Percentiles rank a stretch among this genome's conserved stretches.
Evolutionary conservation across 2,888 invertebrate species (phyloP).

Genomic region (Rhamphomyia laevipes): DNA sequence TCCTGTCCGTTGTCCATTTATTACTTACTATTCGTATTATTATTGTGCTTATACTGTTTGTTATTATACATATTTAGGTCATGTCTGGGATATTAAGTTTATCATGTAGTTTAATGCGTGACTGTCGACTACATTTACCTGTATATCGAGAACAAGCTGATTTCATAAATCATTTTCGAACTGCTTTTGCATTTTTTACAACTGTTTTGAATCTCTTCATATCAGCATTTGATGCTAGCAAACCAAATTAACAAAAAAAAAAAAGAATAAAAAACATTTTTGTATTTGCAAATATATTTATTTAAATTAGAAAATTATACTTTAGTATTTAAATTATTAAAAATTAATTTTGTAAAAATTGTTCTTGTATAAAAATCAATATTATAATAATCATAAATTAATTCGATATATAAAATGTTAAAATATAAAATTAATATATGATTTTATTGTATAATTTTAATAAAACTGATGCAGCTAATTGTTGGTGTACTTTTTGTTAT

Average conservation of each 20-base stretch:
- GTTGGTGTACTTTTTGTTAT: constrained; percentile 72
- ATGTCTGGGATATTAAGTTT: constrained; percentile 62
- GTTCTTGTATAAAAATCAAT: too few species aligned
- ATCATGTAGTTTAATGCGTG: constrained; percentile 59
- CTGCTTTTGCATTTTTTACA: constrained; percentile 57
- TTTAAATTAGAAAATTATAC: too few species aligned
- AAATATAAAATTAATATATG: too few species aligned
- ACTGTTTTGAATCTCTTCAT: constrained; percentile 58
- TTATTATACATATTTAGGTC: constrained; percentile 41
- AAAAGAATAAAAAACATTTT: too few species aligned
- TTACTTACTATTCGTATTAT: too few species aligned
- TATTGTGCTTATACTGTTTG: background rate
- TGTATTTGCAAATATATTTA: too few species aligned
- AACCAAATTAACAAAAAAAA: constrained; percentile 14
- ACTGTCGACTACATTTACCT: constrained; percentile 61
- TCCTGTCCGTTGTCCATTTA: too few species aligned
- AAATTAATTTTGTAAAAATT: too few species aligned
- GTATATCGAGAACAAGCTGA: constrained; percentile 57
- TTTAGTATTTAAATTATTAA: too few species aligned
- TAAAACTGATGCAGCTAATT: constrained; percentile 52
- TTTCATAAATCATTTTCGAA: constrained; percentile 57
- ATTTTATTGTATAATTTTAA: background rate
- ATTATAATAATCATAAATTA: too few species aligned
- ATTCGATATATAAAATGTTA: too few species aligned
- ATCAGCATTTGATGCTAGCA: constrained; percentile 62